Evolutionary conservation across 2,113 vertebrate genomes (phyloP).

Genomic region (Formicarius rufipectus): DNA sequence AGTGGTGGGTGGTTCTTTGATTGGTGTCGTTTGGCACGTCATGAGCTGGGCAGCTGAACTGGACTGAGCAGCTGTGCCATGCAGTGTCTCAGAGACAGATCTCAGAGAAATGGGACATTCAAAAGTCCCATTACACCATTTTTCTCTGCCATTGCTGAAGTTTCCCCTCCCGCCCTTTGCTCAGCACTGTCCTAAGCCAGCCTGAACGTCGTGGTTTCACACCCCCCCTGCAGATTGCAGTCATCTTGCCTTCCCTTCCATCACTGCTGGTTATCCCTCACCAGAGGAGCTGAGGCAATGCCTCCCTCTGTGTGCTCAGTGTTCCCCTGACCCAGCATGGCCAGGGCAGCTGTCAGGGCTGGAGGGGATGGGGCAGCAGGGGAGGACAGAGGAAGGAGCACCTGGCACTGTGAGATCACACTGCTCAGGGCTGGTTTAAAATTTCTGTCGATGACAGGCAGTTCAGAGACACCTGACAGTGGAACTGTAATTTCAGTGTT

Average conservation of each 20-base stretch:
- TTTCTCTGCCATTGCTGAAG: not conserved
- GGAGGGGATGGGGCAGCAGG: not conserved
- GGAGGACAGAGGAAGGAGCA: not conserved
- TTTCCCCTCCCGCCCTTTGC: not conserved
- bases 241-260: not conserved
- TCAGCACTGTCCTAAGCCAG: not conserved
- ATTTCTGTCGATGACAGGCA: not conserved
- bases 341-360: not conserved
- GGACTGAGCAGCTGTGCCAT: not conserved
- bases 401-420: not conserved
- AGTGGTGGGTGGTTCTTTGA: not conserved
- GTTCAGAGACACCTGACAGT: not conserved
- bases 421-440: not conserved
- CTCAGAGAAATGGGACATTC: not conserved
- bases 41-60: not conserved
- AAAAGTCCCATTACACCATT: not conserved
- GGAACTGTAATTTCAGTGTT: not conserved
- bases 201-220: not conserved
- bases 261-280: accelerated
- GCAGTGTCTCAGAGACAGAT: not conserved
- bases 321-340: not conserved
- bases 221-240: not conserved
- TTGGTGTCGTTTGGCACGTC: not conserved
- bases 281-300: not conserved
- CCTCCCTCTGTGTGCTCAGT: not conserved